Conservation (phyloP, 2,113 vertebrate species). For the Platichthys flesus region DNA sequence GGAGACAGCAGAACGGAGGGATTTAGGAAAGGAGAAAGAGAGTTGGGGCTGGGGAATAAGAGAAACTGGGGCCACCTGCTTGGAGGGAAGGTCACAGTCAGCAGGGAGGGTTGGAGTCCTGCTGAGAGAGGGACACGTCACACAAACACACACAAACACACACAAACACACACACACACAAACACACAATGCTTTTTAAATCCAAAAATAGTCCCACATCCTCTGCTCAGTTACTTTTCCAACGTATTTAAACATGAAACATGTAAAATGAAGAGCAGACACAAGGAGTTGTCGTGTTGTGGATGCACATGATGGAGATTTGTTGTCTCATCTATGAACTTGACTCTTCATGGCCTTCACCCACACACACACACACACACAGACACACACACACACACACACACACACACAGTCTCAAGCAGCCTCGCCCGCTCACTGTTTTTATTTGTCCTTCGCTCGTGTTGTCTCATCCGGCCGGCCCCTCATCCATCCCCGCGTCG, state of each 20-base stretch:
- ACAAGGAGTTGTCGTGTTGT: not conserved
- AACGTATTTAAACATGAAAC: not conserved
- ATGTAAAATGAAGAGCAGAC: not conserved
- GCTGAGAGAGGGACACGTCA: conserved; percentile 43
- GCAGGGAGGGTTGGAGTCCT: conserved; percentile 51
- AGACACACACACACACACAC: not conserved
- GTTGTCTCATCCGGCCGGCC: conserved; percentile 21
- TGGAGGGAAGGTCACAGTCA: conserved; percentile 68
- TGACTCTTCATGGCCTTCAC: not conserved
- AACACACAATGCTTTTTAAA: not conserved
- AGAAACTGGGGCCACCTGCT: conserved; percentile 42
- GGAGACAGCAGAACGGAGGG: conserved; percentile 18
- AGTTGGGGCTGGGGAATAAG: not conserved
- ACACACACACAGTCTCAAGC: not conserved
- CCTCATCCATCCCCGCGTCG: conserved; percentile 32
- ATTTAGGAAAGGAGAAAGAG: conserved; percentile 19
- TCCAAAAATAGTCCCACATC: conserved; percentile 10
- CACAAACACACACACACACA: not conserved
- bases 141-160: conserved; percentile 14
- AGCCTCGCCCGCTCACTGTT: not conserved
- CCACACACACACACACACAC: not conserved
- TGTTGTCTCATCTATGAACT: conserved; percentile 14
- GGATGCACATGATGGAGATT: conserved; percentile 38
- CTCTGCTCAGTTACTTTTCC: not conserved
- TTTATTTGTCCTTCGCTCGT: conserved; percentile 15